phyloP scores from a whole-genome alignment of 2,113 vertebrate genomes.

The Albula glossodonta region DNA sequence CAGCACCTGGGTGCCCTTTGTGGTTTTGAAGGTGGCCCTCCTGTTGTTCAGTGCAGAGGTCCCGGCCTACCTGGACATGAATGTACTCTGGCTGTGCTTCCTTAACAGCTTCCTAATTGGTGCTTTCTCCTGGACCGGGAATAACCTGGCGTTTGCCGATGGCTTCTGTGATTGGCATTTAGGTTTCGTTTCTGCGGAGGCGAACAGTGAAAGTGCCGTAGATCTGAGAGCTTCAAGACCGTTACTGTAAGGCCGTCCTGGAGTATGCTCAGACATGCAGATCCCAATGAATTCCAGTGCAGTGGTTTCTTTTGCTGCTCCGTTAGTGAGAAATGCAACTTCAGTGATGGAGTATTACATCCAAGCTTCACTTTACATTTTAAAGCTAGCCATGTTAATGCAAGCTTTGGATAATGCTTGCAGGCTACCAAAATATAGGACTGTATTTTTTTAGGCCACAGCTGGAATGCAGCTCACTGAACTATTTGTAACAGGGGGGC shows the following conservation, averaged over 20 bases:
- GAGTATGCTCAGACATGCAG: too few species aligned
- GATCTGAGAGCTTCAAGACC: background rate
- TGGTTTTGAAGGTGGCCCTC: conserved; percentile 64
- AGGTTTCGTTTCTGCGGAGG: conserved; percentile 50
- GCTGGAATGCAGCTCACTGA: too few species aligned
- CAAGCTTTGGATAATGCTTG: too few species aligned
- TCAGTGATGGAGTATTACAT: too few species aligned
- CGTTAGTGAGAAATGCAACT: too few species aligned
- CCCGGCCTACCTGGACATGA: conserved; percentile 80
- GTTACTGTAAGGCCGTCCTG: background rate
- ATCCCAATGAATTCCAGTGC: too few species aligned
- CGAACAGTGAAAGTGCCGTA: background rate
- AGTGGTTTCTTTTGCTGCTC: too few species aligned
- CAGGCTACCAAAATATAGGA: too few species aligned
- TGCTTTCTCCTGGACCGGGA: conserved; percentile 61
- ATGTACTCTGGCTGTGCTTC: conserved; percentile 80
- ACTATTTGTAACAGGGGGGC: too few species aligned
- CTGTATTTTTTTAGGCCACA: too few species aligned
- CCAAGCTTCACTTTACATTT: too few species aligned
- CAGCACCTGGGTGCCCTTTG: conserved; percentile 75
- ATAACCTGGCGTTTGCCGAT: conserved; percentile 61
- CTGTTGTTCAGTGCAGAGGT: conserved; percentile 65
- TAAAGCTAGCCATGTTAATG: too few species aligned
- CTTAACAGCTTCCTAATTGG: conserved; percentile 82
- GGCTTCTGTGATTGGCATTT: conserved; percentile 83